These are phyloP conservation scores for Geophilus truncorum DNA, from an alignment of 2,888 invertebrate species.

Conservation along the genomic window DNA sequence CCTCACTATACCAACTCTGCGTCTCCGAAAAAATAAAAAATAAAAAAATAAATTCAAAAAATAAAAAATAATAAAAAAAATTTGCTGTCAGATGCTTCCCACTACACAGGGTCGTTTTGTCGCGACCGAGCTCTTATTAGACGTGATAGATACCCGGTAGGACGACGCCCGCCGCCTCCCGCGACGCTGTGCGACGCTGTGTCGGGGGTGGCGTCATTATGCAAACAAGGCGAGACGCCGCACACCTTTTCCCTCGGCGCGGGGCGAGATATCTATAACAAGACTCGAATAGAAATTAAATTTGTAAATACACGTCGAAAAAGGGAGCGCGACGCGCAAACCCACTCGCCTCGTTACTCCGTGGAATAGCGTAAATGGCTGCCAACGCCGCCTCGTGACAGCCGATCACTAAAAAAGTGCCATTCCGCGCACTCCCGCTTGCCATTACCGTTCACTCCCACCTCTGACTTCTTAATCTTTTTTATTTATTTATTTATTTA, in stretches of 20 bases:
- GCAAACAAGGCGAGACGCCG: not conserved
- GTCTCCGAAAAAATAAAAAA: not conserved
- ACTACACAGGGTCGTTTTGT: not conserved
- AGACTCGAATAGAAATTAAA: constrained; percentile 18
- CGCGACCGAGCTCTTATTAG: constrained; percentile 10
- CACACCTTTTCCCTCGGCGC: not conserved
- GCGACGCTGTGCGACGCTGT: not conserved
- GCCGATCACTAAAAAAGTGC: not conserved
- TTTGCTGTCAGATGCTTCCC: not conserved
- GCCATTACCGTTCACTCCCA: not conserved
- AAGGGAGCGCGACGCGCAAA: not conserved
- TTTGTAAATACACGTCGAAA: not conserved
- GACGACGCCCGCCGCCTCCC: not conserved
- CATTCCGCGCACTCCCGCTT: not conserved
- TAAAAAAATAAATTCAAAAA: not conserved
- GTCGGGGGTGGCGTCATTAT: not conserved
- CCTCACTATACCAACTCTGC: not conserved
- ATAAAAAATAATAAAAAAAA: not conserved
- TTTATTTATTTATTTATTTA: too few relatives aligned
- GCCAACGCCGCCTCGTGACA: not conserved
- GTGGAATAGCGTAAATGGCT: not conserved
- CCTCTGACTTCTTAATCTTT: too few relatives aligned
- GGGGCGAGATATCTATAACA: not conserved
- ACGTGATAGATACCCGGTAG: not conserved
- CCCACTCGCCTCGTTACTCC: not conserved